phyloP scores from a whole-genome alignment of 2,113 vertebrate genomes.

The Forbesichthys agassizii region DNA sequence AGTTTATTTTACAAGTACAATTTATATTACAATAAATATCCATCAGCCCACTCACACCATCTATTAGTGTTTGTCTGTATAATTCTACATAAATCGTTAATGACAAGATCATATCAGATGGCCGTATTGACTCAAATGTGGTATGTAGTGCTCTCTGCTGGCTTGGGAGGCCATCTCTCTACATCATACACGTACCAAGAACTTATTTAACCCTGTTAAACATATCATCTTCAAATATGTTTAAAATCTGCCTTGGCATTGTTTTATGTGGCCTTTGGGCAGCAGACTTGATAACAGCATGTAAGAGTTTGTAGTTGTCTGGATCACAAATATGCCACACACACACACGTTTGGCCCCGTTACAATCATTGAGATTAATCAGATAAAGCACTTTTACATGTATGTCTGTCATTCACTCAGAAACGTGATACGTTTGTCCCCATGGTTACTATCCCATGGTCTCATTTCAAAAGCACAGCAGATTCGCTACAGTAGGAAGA shows the following conservation, averaged over 20 bases:
- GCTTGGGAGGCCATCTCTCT: background rate
- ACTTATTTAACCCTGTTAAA: background rate
- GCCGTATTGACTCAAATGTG: background rate
- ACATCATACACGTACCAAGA: background rate
- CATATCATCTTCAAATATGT: background rate
- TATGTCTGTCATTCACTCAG: background rate
- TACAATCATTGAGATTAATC: background rate
- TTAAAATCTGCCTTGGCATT: background rate
- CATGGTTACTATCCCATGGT: constrained; percentile 4
- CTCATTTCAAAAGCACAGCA: background rate
- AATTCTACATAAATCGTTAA: background rate
- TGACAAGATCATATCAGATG: background rate
- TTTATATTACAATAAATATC: too few species aligned
- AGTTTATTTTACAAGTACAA: too few species aligned
- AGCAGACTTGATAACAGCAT: background rate
- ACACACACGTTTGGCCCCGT: background rate
- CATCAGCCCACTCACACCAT: too few species aligned
- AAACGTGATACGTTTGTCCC: constrained; percentile 20
- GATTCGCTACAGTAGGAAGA: background rate
- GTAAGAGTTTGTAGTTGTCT: background rate
- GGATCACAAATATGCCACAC: background rate
- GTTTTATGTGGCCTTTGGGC: too few species aligned
- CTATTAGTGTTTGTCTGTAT: too few species aligned
- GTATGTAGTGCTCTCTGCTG: background rate
- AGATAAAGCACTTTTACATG: background rate